Conservation (phyloP, 1,140 invertebrate species). For the Drosophila chauvacae region DNA sequence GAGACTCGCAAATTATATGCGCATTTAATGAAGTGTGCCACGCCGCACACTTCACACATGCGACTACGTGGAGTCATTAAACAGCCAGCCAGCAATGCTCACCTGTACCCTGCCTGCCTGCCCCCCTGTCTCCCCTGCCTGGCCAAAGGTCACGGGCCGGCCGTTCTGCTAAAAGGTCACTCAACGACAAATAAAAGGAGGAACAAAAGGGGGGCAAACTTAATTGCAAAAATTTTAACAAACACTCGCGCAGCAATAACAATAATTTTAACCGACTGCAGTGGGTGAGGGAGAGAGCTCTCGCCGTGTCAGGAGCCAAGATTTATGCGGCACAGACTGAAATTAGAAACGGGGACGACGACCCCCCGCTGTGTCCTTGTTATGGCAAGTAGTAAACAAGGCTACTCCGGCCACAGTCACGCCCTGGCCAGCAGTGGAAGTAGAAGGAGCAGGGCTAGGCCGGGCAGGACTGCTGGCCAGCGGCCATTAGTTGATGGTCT, state of each 20-base stretch:
- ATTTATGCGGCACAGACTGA: conserved; percentile 71
- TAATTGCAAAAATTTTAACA: conserved; percentile 76
- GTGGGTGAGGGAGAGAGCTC: conserved; percentile 10
- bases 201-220: conserved; percentile 50
- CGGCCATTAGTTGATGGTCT: conserved; percentile 51
- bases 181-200: conserved; percentile 60
- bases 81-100: background rate
- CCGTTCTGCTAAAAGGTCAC: conserved; percentile 56
- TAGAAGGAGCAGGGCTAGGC: background rate
- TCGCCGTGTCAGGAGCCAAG: conserved; percentile 33
- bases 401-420: conserved; percentile 3
- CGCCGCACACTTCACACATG: conserved; percentile 60
- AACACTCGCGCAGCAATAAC: conserved; percentile 68
- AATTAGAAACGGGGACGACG: conserved; percentile 59
- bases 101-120: background rate
- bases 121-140: background rate
- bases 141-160: conserved; percentile 57
- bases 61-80: conserved; percentile 72
- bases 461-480: conserved; percentile 7
- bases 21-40: conserved; percentile 73
- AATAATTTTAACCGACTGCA: conserved; percentile 69
- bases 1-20: conserved; percentile 66
- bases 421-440: background rate
- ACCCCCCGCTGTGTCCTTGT: conserved; percentile 32
- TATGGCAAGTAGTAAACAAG: conserved; percentile 49